These are phyloP conservation scores for Monarcha castaneiventris DNA, from an alignment of 2,113 vertebrate species.

Conservation along the genomic window DNA sequence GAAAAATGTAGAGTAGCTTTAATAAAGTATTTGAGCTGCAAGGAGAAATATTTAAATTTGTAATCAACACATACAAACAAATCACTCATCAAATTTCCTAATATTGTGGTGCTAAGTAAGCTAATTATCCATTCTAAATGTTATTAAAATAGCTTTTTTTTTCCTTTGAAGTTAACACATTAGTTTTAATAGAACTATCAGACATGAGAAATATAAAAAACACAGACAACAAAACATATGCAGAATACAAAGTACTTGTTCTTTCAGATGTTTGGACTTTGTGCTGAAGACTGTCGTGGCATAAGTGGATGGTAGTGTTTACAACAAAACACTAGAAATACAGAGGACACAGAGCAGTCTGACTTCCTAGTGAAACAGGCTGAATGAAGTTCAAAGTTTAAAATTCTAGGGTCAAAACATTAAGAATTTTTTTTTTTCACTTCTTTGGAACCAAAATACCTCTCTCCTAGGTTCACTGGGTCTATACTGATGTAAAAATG, in stretches of 20 bases:
- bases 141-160: slow-evolving; percentile 25
- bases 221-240: neutral
- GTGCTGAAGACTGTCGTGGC: neutral
- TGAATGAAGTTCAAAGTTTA: neutral
- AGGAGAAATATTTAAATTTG: slow-evolving; percentile 1
- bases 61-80: neutral
- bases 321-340: neutral
- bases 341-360: neutral
- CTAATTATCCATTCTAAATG: slow-evolving; percentile 23
- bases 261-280: neutral
- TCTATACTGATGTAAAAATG: neutral
- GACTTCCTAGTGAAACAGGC: neutral
- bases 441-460: neutral
- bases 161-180: slow-evolving; percentile 33
- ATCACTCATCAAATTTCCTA: slow-evolving; percentile 23
- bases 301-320: neutral
- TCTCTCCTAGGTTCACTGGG: rapidly evolving
- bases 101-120: neutral
- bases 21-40: neutral
- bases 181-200: slow-evolving; percentile 19
- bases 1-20: neutral
- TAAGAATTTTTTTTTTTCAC: rapidly evolving
- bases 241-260: neutral
- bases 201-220: neutral
- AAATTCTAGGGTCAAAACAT: neutral